phyloP scores from a whole-genome alignment of 2,797 vertebrate genomes.

The Pampus argenteus region DNA sequence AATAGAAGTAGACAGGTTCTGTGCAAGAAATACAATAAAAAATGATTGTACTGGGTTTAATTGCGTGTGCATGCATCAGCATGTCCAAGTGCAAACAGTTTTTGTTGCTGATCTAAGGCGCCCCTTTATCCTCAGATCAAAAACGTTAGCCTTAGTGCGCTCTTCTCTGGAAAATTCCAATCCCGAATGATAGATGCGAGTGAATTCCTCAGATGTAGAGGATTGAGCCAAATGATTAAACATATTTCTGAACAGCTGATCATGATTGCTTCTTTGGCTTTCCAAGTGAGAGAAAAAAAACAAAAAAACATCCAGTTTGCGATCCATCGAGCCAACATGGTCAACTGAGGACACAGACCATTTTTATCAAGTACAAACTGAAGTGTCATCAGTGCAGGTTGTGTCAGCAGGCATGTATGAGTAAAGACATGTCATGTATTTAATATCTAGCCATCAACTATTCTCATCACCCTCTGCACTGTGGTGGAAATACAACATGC shows the following conservation, averaged over 20 bases:
- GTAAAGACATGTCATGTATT: conserved; percentile 26
- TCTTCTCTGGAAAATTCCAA: conserved; percentile 42
- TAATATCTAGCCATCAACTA: conserved; percentile 11
- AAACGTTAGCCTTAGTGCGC: conserved; percentile 20
- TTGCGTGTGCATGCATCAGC: conserved; percentile 31
- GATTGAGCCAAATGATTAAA: conserved; percentile 34
- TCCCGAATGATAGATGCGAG: conserved; percentile 18
- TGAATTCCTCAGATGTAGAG: conserved; percentile 26
- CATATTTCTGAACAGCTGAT: conserved; percentile 30
- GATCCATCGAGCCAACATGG: conserved; percentile 9
- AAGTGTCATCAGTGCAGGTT: conserved; percentile 40
- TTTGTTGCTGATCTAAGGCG: conserved; percentile 18
- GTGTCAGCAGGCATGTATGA: conserved; percentile 25
- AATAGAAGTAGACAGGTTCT: neutral
- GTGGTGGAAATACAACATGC: conserved; percentile 10
- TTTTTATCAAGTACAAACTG: conserved; percentile 11
- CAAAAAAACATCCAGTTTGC: conserved; percentile 19
- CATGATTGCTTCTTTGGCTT: conserved; percentile 11
- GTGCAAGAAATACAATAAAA: neutral
- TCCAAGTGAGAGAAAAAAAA: conserved; percentile 4
- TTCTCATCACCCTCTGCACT: conserved; percentile 4
- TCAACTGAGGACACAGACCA: conserved; percentile 28
- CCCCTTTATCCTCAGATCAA: conserved; percentile 26
- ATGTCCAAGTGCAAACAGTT: conserved; percentile 7
- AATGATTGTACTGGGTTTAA: conserved; percentile 7